Conservation (phyloP, 2,888 invertebrate species). For the Arctia plantaginis region DNA sequence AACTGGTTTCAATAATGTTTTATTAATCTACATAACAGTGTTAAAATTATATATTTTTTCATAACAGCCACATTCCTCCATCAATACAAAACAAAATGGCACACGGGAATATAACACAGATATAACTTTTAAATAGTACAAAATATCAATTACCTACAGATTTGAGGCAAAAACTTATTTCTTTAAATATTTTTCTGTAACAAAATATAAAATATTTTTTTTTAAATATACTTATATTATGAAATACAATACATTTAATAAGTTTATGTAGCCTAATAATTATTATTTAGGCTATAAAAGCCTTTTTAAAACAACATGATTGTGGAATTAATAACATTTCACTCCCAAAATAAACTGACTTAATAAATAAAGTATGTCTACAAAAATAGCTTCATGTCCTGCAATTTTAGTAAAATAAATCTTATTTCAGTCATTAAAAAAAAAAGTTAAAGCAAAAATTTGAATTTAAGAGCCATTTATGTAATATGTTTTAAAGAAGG, state of each 20-base stretch:
- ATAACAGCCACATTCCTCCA: conserved; percentile 51
- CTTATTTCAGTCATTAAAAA: background rate
- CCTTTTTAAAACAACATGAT: background rate
- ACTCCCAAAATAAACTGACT: background rate
- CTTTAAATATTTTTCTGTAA: background rate
- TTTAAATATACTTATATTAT: conserved; percentile 5
- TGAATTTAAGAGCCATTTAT: background rate
- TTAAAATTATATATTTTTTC: conserved; percentile 37
- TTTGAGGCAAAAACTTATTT: background rate
- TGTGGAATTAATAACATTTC: background rate
- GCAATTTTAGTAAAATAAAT: background rate
- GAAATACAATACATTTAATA: background rate
- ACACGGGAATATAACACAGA: conserved; percentile 60
- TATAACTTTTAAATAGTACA: conserved; percentile 18
- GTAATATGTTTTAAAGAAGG: conserved; percentile 7
- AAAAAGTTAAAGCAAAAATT: background rate
- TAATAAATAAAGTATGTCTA: conserved; percentile 21
- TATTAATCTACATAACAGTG: conserved; percentile 54
- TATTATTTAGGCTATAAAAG: background rate
- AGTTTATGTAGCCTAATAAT: too few species aligned
- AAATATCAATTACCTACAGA: conserved; percentile 9
- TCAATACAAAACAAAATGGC: conserved; percentile 71
- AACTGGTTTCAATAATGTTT: conserved; percentile 60
- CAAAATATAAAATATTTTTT: background rate
- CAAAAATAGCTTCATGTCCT: background rate